These are phyloP conservation scores for Delphinus delphis DNA, from an alignment of 2,113 vertebrate species.

Conservation along the genomic window DNA sequence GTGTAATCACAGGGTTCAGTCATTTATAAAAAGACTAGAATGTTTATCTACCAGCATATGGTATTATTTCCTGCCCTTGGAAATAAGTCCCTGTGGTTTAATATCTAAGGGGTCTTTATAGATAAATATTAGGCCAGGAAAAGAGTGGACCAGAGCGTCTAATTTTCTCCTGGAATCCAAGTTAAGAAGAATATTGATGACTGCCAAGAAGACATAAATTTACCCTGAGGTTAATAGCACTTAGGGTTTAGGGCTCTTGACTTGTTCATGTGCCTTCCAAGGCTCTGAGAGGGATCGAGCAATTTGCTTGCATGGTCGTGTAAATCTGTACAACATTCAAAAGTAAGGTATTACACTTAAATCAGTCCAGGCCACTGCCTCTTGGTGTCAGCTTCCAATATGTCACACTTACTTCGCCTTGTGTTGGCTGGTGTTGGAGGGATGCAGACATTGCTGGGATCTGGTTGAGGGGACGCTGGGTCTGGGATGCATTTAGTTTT, in stretches of 20 bases:
- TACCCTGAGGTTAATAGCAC: background rate
- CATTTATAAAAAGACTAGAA: background rate
- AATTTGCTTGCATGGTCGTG: background rate
- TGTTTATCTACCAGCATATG: background rate
- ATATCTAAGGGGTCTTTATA: background rate
- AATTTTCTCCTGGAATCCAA: background rate
- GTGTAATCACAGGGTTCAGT: background rate
- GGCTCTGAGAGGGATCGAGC: background rate
- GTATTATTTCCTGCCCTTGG: background rate
- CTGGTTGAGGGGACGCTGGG: background rate
- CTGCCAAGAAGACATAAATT: background rate
- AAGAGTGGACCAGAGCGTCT: background rate
- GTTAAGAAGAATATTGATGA: background rate
- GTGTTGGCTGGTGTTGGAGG: background rate
- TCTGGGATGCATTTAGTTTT: background rate
- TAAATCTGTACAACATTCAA: background rate
- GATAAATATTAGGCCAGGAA: background rate
- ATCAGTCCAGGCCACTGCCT: background rate
- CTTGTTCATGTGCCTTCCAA: background rate
- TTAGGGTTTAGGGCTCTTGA: background rate
- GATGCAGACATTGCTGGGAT: background rate
- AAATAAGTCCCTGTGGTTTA: background rate
- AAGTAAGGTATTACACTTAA: background rate
- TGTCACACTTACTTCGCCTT: background rate
- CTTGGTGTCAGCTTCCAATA: background rate